Percentiles rank a stretch among this genome's conserved stretches.
phyloP scores from a whole-genome alignment of 2,888 invertebrate species.

The Atethmia centrago region DNA sequence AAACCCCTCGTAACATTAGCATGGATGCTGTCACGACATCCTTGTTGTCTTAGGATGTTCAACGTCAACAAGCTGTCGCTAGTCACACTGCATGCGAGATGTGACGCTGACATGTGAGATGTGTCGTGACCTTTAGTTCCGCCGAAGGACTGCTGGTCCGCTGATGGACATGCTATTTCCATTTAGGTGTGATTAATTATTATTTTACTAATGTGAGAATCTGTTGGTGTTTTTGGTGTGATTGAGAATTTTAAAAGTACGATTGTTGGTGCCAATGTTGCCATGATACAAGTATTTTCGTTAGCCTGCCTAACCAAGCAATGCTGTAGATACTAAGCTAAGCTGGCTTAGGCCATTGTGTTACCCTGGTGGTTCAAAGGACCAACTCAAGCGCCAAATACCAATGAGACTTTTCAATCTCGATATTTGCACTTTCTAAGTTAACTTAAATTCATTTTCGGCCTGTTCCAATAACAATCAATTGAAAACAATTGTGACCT shows the following conservation, averaged over 20 bases:
- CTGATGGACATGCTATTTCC: conserved; percentile 58
- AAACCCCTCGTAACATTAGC: conserved; percentile 23
- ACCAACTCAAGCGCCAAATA: not conserved
- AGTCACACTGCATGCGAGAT: not conserved
- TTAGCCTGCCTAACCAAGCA: not conserved
- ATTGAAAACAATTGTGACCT: not conserved
- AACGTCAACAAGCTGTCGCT: conserved; percentile 63
- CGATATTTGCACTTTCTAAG: not conserved
- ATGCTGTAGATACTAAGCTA: not conserved
- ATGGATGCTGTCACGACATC: conserved; percentile 51
- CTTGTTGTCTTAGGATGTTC: conserved; percentile 67
- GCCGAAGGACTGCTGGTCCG: too few relatives aligned
- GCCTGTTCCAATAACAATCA: not conserved
- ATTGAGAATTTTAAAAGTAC: not conserved
- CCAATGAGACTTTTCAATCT: not conserved
- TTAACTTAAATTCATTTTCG: too few relatives aligned
- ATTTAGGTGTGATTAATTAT: not conserved
- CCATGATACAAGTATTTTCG: not conserved
- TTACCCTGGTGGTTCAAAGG: not conserved
- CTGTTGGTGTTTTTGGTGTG: too few relatives aligned
- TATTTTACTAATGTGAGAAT: not conserved
- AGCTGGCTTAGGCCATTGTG: not conserved
- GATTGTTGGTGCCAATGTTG: not conserved
- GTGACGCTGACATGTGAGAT: conserved; percentile 53
- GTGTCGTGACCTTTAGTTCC: conserved; percentile 41